These are phyloP conservation scores for Sinhomidia bicolor DNA, from an alignment of 2,888 invertebrate genomes.

Conservation along the genomic window DNA sequence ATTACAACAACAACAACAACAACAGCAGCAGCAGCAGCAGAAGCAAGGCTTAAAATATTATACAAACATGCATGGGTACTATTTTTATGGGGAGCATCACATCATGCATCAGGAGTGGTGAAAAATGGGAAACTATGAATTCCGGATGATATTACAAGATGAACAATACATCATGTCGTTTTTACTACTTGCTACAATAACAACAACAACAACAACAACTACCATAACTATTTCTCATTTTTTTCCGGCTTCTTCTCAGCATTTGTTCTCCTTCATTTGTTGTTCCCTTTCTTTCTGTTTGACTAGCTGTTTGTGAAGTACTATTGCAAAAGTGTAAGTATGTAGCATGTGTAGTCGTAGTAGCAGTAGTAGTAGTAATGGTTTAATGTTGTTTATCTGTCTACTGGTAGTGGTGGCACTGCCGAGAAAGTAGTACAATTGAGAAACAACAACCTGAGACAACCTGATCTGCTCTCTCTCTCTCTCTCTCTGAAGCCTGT, in stretches of 20 bases:
- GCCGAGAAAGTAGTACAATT: background rate
- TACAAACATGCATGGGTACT: too few species aligned
- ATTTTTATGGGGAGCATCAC: background rate
- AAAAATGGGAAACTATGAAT: constrained; percentile 36
- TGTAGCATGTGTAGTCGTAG: too few species aligned
- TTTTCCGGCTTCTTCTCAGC: too few species aligned
- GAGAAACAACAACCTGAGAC: too few species aligned
- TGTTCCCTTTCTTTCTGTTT: background rate
- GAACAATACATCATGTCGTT: constrained; percentile 8
- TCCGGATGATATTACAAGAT: constrained; percentile 26
- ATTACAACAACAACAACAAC: too few species aligned
- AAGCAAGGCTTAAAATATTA: too few species aligned
- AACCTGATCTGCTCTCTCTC: background rate
- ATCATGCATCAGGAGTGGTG: too few species aligned
- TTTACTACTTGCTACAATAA: background rate
- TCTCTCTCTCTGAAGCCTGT: background rate
- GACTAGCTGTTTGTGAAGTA: background rate
- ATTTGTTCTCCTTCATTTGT: background rate
- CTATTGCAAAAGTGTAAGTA: background rate
- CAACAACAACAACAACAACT: background rate
- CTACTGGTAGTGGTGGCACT: too few species aligned
- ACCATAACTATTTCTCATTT: too few species aligned
- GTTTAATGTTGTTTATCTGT: too few species aligned
- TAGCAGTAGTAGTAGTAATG: too few species aligned
- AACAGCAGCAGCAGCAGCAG: too few species aligned